Evolutionary conservation across 1,140 invertebrate species (phyloP).

Genomic region (Ips typographus): DNA sequence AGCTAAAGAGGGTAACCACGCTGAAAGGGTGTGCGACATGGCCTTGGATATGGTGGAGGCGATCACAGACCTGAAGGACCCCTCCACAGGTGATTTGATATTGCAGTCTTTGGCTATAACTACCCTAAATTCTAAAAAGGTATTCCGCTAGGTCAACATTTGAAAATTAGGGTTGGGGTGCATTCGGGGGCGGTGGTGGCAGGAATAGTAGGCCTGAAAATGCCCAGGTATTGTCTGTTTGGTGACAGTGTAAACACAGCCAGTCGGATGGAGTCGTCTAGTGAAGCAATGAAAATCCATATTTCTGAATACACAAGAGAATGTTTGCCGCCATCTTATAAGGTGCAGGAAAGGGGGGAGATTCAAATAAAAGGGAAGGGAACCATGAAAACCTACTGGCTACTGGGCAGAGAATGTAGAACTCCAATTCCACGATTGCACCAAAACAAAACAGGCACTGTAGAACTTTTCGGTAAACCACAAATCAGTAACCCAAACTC

Average conservation of each 20-base stretch:
- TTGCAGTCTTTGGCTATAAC: not conserved
- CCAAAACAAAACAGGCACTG: conserved; percentile 45
- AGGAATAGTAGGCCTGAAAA: conserved; percentile 93
- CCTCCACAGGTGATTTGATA: conserved; percentile 71
- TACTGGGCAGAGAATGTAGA: conserved; percentile 68
- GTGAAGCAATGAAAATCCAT: conserved; percentile 90
- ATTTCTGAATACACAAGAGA: conserved; percentile 86
- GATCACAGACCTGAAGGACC: conserved; percentile 86
- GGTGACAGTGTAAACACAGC: conserved; percentile 93
- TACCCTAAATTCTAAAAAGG: not conserved
- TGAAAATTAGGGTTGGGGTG: conserved; percentile 87
- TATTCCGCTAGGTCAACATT: conserved; percentile 68
- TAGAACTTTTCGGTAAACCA: not conserved
- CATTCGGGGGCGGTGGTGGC: conserved; percentile 91
- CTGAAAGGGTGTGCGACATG: conserved; percentile 93
- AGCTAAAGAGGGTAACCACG: conserved; percentile 85
- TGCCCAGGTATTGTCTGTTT: conserved; percentile 89
- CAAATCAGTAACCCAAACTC: conserved; percentile 40
- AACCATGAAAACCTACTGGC: conserved; percentile 92
- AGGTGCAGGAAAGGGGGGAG: conserved; percentile 76
- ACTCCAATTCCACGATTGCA: conserved; percentile 49
- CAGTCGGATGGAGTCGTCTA: conserved; percentile 89
- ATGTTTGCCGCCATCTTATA: conserved; percentile 74
- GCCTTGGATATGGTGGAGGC: conserved; percentile 95
- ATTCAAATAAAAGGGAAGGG: conserved; percentile 87